Conservation (phyloP, 2,797 vertebrate genomes). For the Enteromius treurensis region DNA sequence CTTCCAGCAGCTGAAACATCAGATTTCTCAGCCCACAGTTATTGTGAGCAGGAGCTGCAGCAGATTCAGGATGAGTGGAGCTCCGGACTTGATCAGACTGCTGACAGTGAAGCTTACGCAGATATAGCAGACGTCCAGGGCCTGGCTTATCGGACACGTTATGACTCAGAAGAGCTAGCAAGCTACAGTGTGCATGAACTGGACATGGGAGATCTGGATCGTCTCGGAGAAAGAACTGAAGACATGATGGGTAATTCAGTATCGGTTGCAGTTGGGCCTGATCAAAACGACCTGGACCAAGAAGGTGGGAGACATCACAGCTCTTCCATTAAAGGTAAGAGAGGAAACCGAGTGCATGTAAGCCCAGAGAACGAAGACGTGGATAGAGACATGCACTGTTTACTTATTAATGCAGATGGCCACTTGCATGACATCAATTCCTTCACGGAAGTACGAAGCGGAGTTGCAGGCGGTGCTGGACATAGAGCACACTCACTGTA, state of each 20-base stretch:
- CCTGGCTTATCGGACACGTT: conserved; percentile 71
- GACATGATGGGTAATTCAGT: conserved; percentile 65
- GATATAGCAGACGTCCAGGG: conserved; percentile 63
- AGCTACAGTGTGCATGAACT: conserved; percentile 69
- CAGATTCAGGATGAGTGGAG: conserved; percentile 74
- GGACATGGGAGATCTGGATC: conserved; percentile 69
- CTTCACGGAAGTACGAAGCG: conserved; percentile 63
- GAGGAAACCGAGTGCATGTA: conserved; percentile 53
- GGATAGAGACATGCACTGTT: conserved; percentile 70
- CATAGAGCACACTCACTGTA: conserved; percentile 64
- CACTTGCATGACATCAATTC: conserved; percentile 74
- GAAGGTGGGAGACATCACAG: conserved; percentile 66
- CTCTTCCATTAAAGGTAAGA: conserved; percentile 56
- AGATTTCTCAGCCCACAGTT: conserved; percentile 67
- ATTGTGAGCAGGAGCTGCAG: conserved; percentile 69
- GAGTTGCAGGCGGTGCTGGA: conserved; percentile 57
- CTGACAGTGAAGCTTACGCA: conserved; percentile 63
- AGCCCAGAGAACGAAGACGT: conserved; percentile 66
- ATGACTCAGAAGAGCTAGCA: conserved; percentile 69
- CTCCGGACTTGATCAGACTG: conserved; percentile 64
- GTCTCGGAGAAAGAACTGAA: conserved; percentile 64
- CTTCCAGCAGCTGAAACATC: conserved; percentile 64
- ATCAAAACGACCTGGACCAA: conserved; percentile 65
- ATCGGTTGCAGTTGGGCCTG: conserved; percentile 66
- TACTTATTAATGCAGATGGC: conserved; percentile 81